These are phyloP conservation scores for Holothuria leucospilota DNA, from an alignment of 53 echinoderm and acorn worm genomes.

Conservation along the genomic window DNA sequence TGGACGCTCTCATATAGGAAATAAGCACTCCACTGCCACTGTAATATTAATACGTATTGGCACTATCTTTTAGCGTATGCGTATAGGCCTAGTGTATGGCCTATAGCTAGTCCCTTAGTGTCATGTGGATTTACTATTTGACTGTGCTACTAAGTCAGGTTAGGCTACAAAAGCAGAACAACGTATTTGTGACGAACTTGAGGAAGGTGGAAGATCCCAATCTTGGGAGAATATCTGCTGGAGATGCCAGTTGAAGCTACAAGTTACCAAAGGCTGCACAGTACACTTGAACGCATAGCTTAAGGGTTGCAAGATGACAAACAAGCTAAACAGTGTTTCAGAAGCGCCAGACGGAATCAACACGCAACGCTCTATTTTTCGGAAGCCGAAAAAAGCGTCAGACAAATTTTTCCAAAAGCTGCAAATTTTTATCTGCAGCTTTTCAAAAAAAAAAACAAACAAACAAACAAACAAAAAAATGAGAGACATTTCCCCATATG, in stretches of 20 bases:
- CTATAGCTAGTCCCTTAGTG: too few species aligned
- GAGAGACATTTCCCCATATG: too few species aligned
- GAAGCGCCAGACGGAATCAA: slow-evolving; percentile 27
- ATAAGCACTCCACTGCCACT: too few species aligned
- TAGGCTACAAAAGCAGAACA: slow-evolving; percentile 2
- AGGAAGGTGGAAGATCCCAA: neutral
- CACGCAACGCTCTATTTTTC: neutral
- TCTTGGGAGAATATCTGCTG: slow-evolving; percentile 12
- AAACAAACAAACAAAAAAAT: too few species aligned
- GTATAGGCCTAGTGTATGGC: too few species aligned
- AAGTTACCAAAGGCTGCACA: slow-evolving; percentile 14
- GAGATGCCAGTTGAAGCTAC: slow-evolving; percentile 12
- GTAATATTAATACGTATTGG: too few species aligned
- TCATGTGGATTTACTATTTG: too few species aligned
- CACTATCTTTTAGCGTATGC: too few species aligned
- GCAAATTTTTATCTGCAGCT: too few species aligned
- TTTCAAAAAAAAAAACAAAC: too few species aligned
- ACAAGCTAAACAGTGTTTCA: slow-evolving; percentile 1
- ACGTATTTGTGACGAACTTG: slow-evolving; percentile 26
- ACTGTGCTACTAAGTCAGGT: too few species aligned
- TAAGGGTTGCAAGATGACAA: slow-evolving; percentile 19
- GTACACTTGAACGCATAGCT: slow-evolving; percentile 8
- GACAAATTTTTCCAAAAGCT: neutral
- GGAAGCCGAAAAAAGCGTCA: neutral
- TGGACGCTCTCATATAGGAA: too few species aligned